Evolutionary conservation across 1,140 invertebrate genomes (phyloP).

Genomic region (Caenorhabditis briggsae): DNA sequence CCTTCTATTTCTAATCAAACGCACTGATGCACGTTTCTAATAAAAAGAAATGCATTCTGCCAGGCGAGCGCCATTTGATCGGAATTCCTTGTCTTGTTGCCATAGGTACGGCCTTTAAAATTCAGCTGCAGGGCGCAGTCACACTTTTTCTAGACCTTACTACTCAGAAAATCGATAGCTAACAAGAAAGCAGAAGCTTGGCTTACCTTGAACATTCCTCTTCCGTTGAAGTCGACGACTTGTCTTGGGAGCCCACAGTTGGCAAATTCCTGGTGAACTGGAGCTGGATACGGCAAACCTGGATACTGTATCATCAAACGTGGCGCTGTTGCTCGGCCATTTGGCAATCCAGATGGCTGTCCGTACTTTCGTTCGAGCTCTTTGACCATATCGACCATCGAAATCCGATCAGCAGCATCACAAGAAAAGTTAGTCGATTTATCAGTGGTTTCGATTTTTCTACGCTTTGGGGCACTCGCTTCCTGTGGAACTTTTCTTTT

Average conservation of each 20-base stretch:
- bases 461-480: not conserved
- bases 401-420: no score
- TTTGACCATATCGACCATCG: not conserved
- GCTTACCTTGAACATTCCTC: not conserved
- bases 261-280: not conserved
- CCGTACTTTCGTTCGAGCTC: not conserved
- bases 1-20: no score
- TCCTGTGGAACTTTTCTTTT: not conserved
- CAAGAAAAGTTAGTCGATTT: no score
- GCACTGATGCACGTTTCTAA: no score
- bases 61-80: no score
- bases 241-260: not conserved
- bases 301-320: not conserved
- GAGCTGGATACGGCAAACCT: not conserved
- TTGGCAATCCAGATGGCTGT: not conserved
- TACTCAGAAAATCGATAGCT: not conserved
- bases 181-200: not conserved
- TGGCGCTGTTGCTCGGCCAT: not conserved
- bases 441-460: no score
- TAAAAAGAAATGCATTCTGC: no score
- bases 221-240: not conserved
- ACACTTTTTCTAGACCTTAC: no score
- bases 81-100: not conserved
- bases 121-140: not conserved
- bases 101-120: not conserved